Base-by-base conservation (phyloP, 2,797 vertebrate genomes). In the Crocidura indochinensis region DNA sequence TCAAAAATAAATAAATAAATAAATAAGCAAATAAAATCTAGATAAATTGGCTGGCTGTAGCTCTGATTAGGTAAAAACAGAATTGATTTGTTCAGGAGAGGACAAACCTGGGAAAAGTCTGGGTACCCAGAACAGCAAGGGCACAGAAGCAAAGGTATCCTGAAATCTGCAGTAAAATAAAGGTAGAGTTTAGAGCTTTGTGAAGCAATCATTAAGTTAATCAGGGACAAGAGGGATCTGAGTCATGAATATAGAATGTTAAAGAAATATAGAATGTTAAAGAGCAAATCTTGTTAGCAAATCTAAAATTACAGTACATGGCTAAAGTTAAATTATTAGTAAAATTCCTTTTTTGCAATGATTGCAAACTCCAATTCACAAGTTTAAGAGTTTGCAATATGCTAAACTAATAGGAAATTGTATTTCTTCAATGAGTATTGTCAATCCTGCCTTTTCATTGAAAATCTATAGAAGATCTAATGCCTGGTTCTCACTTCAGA, bases 51-150 rank as follows among this genome's bases (percentile, higher is more conserved):
- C 53, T 73, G 79, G 82, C 10, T 91, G 27, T 4, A 82, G 44
- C 29, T 91, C 68, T 62, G 44, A 77, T 83, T 85, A 77, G 67
- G 19, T 87, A 62, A 90, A 90, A 87, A 82, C 12, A 51, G 46
- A 74, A 93, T 83, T 89, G 82, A 78, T 75, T 75, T 72, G 62
- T 69, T 72, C 60, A 62, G 22, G 38, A 95, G 47, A 53, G 20
- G 15, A 19, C 49, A 94, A 22, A 85, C 19, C 56, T 65, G 27
- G 27, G 64, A 65, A 62, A 24, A 62, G 22, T 12, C 80, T 75
- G 87, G 31, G 20, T 89, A 3, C n/a, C 65, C 56, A 77, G 26
- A 77, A 80, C 56, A 80, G 27, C 47, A 76, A 79, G 19, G 44
- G 22, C n/a, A 10, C 38, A 82, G 80, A 81, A 51, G 14, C 29